Evolutionary conservation across 2,797 vertebrate species (phyloP).

Genomic region (Streptopelia turtur): DNA sequence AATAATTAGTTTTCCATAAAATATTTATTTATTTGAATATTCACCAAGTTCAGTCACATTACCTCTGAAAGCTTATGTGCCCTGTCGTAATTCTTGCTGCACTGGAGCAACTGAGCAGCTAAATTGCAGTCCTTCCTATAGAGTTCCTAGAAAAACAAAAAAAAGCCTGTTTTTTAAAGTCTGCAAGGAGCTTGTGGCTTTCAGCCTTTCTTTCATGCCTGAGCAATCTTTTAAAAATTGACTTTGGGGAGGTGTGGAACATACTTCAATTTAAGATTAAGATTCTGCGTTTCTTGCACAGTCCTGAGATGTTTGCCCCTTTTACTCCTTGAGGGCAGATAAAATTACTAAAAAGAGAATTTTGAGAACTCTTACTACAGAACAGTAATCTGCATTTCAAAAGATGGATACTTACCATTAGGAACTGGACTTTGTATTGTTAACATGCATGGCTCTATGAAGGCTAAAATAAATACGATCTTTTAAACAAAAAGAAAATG

Average conservation of each 20-base stretch:
- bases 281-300: background rate
- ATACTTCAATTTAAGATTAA: background rate
- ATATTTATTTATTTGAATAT: background rate
- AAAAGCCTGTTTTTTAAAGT: constrained; percentile 6
- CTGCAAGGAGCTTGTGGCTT: background rate
- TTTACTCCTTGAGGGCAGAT: background rate
- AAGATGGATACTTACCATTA: constrained; percentile 1
- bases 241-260: background rate
- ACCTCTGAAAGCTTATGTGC: constrained; percentile 94
- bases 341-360: background rate
- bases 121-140: constrained; percentile 98
- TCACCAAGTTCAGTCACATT: constrained; percentile 57
- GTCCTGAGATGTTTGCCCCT: background rate
- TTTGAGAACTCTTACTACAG: background rate
- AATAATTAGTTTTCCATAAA: background rate
- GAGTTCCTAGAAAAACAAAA: constrained; percentile 84
- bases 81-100: constrained; percentile 92
- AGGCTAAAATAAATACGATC: background rate
- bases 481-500: background rate
- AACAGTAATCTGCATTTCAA: background rate
- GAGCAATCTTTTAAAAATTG: background rate
- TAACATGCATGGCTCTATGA: background rate
- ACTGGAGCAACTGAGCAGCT: constrained; percentile 94
- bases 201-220: background rate
- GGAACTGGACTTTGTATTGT: background rate